These are phyloP conservation scores for Solen grandis DNA, from an alignment of 1,140 invertebrate species.

Conservation along the genomic window DNA sequence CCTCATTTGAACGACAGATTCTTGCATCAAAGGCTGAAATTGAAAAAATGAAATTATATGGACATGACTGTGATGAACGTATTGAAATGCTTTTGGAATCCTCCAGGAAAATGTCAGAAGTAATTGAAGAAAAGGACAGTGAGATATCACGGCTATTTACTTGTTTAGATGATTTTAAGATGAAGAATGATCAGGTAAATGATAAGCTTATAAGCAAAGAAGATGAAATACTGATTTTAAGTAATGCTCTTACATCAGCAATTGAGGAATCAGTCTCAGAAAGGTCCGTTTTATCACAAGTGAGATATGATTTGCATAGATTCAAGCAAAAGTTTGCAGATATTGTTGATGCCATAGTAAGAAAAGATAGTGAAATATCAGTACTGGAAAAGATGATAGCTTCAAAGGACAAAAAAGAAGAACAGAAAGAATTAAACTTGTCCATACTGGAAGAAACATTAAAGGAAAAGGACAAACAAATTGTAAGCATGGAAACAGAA, in stretches of 20 bases:
- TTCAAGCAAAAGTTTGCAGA: constrained; percentile 24
- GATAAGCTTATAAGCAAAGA: not conserved
- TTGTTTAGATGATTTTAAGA: not conserved
- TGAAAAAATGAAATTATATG: constrained; percentile 29
- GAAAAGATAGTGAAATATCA: constrained; percentile 22
- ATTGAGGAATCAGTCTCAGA: constrained; percentile 21
- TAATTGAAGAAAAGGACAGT: constrained; percentile 25
- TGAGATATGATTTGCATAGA: constrained; percentile 30
- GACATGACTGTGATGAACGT: constrained; percentile 24
- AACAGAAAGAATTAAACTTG: not conserved
- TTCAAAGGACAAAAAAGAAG: not conserved
- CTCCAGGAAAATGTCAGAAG: constrained; percentile 3
- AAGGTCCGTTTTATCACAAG: constrained; percentile 35
- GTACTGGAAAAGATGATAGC: not conserved
- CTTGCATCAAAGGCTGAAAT: constrained; percentile 13
- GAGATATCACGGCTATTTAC: constrained; percentile 2
- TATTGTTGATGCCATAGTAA: constrained; percentile 20
- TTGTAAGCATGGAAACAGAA: no score
- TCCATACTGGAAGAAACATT: no score
- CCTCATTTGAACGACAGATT: constrained; percentile 14
- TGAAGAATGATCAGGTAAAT: not conserved
- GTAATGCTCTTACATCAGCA: not conserved
- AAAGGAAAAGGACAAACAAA: no score
- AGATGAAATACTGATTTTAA: not conserved
- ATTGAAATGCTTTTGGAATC: constrained; percentile 15